phyloP scores from a whole-genome alignment of 2,797 vertebrate species.

The Pangasius larnaudii region DNA sequence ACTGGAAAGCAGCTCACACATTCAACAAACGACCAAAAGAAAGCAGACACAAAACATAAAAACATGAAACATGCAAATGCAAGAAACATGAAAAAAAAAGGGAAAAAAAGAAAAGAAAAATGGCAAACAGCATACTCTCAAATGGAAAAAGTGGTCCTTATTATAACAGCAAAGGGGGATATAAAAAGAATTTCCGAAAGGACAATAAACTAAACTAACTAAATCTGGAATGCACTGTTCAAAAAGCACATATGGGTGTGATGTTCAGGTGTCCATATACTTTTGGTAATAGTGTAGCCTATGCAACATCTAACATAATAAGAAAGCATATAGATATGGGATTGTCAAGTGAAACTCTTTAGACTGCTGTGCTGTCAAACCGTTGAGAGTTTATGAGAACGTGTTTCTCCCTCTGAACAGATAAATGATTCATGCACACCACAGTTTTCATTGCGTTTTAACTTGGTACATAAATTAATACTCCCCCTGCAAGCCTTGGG shows the following conservation, averaged over 20 bases:
- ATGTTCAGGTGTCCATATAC: not conserved
- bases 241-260: not conserved
- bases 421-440: constrained; percentile 51
- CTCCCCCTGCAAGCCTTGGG: constrained; percentile 8
- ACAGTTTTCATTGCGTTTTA: constrained; percentile 45
- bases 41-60: not conserved
- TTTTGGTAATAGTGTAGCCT: not conserved
- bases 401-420: constrained; percentile 5
- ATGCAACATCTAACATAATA: too few species aligned
- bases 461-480: constrained; percentile 48
- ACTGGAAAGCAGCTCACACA: not conserved
- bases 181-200: too few species aligned
- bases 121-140: not conserved
- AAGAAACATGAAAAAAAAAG: not conserved
- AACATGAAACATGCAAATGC: not conserved
- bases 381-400: not conserved
- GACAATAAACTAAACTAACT: not conserved
- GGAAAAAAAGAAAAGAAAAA: not conserved
- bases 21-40: not conserved
- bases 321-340: not conserved
- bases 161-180: not conserved
- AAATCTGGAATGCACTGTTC: not conserved
- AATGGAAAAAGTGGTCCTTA: not conserved
- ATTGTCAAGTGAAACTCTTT: not conserved
- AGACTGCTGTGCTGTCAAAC: not conserved